phyloP scores from a whole-genome alignment of 2,888 invertebrate species.

The Parnassius smintheus region DNA sequence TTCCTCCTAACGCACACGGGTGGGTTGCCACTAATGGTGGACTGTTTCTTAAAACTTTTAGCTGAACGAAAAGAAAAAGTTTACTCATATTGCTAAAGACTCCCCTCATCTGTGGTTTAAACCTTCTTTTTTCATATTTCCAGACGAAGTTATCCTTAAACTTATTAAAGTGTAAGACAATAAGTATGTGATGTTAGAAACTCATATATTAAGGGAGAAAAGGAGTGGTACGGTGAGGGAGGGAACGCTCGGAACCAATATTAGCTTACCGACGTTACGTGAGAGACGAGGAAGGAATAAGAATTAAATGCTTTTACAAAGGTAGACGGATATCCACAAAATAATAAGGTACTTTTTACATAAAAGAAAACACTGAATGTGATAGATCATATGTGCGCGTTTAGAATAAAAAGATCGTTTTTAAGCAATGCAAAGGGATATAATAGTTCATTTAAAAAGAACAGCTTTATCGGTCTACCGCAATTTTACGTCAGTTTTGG shows the following conservation, averaged over 20 bases:
- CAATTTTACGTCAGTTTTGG: too few relatives aligned
- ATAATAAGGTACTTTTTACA: conserved; percentile 20
- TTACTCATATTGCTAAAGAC: conserved; percentile 47
- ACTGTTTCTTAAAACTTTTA: conserved; percentile 55
- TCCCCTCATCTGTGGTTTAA: conserved; percentile 43
- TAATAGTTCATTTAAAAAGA: too few relatives aligned
- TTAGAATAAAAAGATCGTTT: too few relatives aligned
- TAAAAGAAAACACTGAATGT: conserved; percentile 1
- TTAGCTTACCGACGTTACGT: conserved; percentile 50
- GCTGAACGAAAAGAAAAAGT: conserved; percentile 33
- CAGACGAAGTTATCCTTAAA: conserved; percentile 42
- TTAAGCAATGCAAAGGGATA: too few relatives aligned
- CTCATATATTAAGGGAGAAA: conserved; percentile 24
- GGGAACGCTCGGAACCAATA: conserved; percentile 49
- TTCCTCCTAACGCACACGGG: conserved; percentile 66
- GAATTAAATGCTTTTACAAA: conserved; percentile 36
- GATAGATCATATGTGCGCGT: too few relatives aligned
- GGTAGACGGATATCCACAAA: conserved; percentile 22
- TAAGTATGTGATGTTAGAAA: conserved; percentile 24
- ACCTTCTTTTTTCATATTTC: conserved; percentile 43
- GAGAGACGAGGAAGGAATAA: conserved; percentile 49
- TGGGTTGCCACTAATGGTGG: conserved; percentile 69
- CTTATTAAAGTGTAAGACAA: conserved; percentile 26
- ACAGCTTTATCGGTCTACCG: too few relatives aligned
- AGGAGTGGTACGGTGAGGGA: conserved; percentile 27